phyloP scores from a whole-genome alignment of 2,797 vertebrate species.

The Rousettus madagascariensis region DNA sequence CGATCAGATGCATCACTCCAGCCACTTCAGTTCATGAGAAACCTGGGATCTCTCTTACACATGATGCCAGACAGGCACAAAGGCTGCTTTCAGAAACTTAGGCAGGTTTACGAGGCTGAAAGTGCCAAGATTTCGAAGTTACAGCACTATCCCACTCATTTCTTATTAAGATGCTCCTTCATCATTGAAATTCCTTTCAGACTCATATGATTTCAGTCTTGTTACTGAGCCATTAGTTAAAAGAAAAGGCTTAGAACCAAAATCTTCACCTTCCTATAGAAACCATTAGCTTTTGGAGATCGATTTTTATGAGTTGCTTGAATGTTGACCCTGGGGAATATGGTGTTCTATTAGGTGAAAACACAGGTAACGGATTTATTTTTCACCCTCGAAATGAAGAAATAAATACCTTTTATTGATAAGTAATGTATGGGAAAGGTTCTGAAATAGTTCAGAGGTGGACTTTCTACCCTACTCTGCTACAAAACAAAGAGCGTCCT shows the following conservation, averaged over 20 bases:
- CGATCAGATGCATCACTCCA: slow-evolving; percentile 59
- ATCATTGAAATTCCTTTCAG: slow-evolving; percentile 70
- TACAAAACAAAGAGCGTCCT: background rate
- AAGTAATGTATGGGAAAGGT: slow-evolving; percentile 24
- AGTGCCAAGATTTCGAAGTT: slow-evolving; percentile 71
- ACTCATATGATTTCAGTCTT: slow-evolving; percentile 66
- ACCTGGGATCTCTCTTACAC: slow-evolving; percentile 78
- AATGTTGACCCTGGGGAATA: slow-evolving; percentile 9
- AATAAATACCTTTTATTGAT: slow-evolving; percentile 42
- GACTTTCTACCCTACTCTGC: background rate
- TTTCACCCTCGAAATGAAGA: slow-evolving; percentile 35
- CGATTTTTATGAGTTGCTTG: slow-evolving; percentile 61
- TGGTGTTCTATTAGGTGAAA: slow-evolving; percentile 51
- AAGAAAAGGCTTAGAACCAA: slow-evolving; percentile 63
- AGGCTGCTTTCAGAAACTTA: slow-evolving; percentile 74
- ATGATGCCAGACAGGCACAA: slow-evolving; percentile 73
- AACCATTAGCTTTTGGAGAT: slow-evolving; percentile 70
- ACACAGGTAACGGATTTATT: slow-evolving; percentile 16
- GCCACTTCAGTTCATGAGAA: slow-evolving; percentile 69
- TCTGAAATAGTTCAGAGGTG: slow-evolving; percentile 37
- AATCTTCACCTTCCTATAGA: slow-evolving; percentile 33
- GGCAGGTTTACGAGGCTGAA: slow-evolving; percentile 78
- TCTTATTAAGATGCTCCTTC: slow-evolving; percentile 75
- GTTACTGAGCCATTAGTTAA: slow-evolving; percentile 72
- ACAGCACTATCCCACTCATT: slow-evolving; percentile 64